Percentiles rank a stretch among this genome's conserved stretches.
Conservation (phyloP, 2,797 vertebrate species). For the Delichon dasypus region DNA sequence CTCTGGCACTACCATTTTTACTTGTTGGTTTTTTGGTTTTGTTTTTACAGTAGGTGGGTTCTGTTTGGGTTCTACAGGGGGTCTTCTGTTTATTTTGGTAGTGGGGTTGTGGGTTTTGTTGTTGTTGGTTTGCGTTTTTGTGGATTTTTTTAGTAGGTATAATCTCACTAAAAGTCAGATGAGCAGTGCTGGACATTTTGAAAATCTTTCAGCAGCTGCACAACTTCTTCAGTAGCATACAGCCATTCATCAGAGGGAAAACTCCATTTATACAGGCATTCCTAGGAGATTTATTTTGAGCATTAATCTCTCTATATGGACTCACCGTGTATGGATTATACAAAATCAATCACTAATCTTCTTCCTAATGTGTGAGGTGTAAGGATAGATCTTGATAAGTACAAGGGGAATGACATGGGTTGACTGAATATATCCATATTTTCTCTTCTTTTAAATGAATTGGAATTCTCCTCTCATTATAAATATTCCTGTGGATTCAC, state of each 20-base stretch:
- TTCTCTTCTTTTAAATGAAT: neutral
- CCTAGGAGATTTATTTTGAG: neutral
- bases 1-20: neutral
- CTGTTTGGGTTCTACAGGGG: neutral
- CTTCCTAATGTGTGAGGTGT: neutral
- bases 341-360: neutral
- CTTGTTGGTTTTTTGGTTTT: neutral
- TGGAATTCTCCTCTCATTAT: neutral
- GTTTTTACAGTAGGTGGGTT: neutral
- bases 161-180: neutral
- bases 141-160: neutral
- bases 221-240: neutral
- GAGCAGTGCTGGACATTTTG: neutral
- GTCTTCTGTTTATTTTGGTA: neutral
- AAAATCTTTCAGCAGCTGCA: neutral
- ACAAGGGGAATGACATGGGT: neutral
- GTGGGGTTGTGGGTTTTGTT: neutral
- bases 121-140: neutral
- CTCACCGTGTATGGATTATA: neutral
- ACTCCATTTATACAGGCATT: neutral
- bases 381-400: neutral
- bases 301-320: neutral
- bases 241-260: neutral
- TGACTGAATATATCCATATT: neutral
- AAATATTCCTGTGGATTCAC: neutral